Evolutionary conservation across 2,113 vertebrate species (phyloP), one percentile per base, ranked within the genome.

Genomic region (Columba janthina): DNA sequence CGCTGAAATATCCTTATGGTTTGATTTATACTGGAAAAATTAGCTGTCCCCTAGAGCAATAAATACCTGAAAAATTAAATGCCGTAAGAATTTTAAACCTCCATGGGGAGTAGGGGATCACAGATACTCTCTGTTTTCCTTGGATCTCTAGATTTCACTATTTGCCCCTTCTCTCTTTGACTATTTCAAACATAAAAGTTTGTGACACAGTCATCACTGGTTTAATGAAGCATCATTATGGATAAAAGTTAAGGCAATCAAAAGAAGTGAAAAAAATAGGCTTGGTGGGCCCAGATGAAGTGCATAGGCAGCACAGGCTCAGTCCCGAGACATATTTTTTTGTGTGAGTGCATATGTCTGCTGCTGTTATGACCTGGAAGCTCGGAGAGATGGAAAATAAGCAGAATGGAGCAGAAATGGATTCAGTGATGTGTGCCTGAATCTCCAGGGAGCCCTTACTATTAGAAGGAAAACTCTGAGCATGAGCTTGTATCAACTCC

Each of bases 21-120:
- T 93, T 96, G 96, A 97, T 93, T 93, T 96, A 96, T 92, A 84
- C 22, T 91, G 94, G 92, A 96, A 96, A 96, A 95, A 95, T 94
- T 72, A 90, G 93, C 96, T 90, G 85, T 93, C 89, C 93, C 94
- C 74, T 74, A 94, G 94, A 96, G 92, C 95, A 97, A 95, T 93
- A 92, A 97, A 96, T 88, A 94, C 89, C 91, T 91, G 75, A 96
- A 94, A 97, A 97, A 96, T 77, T 84, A 92, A 97, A 93, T 88
- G 88, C 65, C 85, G 53, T 97, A 96, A 88, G 94, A 87, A 90
- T 90, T 95, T 96, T 90, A 95, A 83, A 87, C 87, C 69, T 86
- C 85, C 89, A 48, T 12, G 15, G 95, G 94, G 90, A 97, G 61
- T 44, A 77, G n/a, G 61, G 81, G 90, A 93, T 97, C 91, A 88